These are phyloP conservation scores for Epinotia bilunana DNA, from an alignment of 2,888 invertebrate genomes.

Conservation along the genomic window DNA sequence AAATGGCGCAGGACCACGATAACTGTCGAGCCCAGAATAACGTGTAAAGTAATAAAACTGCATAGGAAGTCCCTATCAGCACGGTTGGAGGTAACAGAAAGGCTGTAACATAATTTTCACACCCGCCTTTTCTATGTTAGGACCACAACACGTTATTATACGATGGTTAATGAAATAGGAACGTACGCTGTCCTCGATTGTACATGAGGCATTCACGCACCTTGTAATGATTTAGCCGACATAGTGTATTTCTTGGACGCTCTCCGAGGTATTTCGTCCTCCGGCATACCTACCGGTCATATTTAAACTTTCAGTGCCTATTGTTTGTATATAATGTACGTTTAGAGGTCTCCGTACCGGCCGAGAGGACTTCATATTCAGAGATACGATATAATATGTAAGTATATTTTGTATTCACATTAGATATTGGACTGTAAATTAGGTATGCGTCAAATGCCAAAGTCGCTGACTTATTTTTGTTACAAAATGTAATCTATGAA, in stretches of 20 bases:
- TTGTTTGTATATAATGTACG: constrained; percentile 70
- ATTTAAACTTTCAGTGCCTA: constrained; percentile 75
- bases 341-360: constrained; percentile 54
- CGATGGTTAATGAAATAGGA: constrained; percentile 48
- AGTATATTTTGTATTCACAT: constrained; percentile 72
- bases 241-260: constrained; percentile 56
- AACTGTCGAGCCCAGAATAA: neutral
- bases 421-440: constrained; percentile 67
- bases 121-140: constrained; percentile 34
- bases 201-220: constrained; percentile 70
- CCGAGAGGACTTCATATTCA: constrained; percentile 66
- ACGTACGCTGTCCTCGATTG: constrained; percentile 55
- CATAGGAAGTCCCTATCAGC: neutral
- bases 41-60: neutral
- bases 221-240: constrained; percentile 68
- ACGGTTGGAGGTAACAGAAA: constrained; percentile 32
- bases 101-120: constrained; percentile 36
- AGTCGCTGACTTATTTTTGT: constrained; percentile 74
- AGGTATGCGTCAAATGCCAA: constrained; percentile 67
- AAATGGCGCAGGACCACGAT: no score
- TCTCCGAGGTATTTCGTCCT: constrained; percentile 54
- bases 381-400: constrained; percentile 77
- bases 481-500: constrained; percentile 56
- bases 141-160: constrained; percentile 32
- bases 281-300: constrained; percentile 59